Evolutionary conservation across 2,113 vertebrate genomes (phyloP).

Genomic region (Willisornis vidua): DNA sequence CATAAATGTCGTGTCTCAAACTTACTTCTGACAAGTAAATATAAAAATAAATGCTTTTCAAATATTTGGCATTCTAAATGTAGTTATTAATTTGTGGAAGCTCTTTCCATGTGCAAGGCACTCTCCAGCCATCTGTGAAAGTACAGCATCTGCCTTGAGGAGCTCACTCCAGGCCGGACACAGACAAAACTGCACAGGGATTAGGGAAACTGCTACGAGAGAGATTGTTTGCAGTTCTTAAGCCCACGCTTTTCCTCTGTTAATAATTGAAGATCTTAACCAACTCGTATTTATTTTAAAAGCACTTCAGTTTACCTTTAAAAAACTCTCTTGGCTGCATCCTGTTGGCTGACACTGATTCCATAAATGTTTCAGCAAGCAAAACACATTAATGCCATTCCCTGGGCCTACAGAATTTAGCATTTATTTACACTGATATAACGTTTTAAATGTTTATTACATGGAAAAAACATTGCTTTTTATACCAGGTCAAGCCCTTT

Average conservation of each 20-base stretch:
- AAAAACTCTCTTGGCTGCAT: background rate
- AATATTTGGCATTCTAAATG: background rate
- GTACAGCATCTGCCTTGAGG: background rate
- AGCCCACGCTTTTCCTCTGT: background rate
- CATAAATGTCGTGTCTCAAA: background rate
- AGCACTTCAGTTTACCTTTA: slow-evolving; percentile 40
- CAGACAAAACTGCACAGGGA: background rate
- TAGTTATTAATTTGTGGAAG: background rate
- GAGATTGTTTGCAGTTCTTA: slow-evolving; percentile 1
- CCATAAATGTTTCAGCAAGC: slow-evolving; percentile 62
- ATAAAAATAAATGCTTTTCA: background rate
- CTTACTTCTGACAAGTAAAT: background rate
- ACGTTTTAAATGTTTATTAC: slow-evolving; percentile 29
- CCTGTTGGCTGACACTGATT: slow-evolving; percentile 12
- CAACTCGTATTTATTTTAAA: slow-evolving; percentile 46
- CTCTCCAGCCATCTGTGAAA: background rate
- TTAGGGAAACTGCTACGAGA: background rate
- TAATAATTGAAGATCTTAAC: slow-evolving; percentile 58
- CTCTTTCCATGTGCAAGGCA: background rate
- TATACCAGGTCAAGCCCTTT: background rate
- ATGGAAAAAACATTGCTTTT: background rate
- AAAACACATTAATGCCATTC: slow-evolving; percentile 9
- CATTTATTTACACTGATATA: slow-evolving; percentile 55
- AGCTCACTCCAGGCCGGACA: background rate
- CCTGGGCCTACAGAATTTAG: background rate